Base-by-base conservation (phyloP, 2,888 invertebrate species). In the Magallana nippona region DNA sequence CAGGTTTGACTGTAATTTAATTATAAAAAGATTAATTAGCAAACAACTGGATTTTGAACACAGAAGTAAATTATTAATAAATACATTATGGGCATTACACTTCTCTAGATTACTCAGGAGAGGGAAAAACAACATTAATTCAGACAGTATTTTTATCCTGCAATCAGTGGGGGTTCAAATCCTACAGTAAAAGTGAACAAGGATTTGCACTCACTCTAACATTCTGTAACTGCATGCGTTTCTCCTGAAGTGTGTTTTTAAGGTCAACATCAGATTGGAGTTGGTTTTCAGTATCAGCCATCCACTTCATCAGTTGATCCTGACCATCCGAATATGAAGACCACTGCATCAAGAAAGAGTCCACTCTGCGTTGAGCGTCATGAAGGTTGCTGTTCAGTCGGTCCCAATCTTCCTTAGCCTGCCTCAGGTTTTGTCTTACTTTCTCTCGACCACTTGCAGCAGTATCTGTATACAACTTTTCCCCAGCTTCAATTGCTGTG, bases 221-320 rank as follows among this genome's bases (percentile, higher is more conserved):
- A 0, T 96, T 95, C 93, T 97, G 97, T 57, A 98, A 95, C 94
- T 98, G 97, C 79, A 96, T 96, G 82, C 97, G 96, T 94, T 98
- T 98, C 93, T 98, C 98, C 94, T 98, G 98, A 85, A 98, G 94
- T 0, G 98, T 98, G 1, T 97, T 96, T 92, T 96, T 97, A n/a
- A 98, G 94, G 92, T 97, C 97, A 77, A 98, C 96, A 89, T 98
- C 97, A 83, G 95, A 95, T 0, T 97, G 96, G 27, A 98, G 94
- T 87, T 96, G 96, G 85, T 96, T 95, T 92, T 97, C 97, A 2
- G 96, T 96, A 79, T 96, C 95, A 17, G 95, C 95, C 83, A 98
- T 94, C 98, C 98, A 98, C 80, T 95, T 95, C 88, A 96, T 95
- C 3, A 98, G 96, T 63, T 95, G 96, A 84, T 97, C 96, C 32